phyloP scores from a whole-genome alignment of 2,888 invertebrate genomes.

The Gisinianus flammeolus region DNA sequence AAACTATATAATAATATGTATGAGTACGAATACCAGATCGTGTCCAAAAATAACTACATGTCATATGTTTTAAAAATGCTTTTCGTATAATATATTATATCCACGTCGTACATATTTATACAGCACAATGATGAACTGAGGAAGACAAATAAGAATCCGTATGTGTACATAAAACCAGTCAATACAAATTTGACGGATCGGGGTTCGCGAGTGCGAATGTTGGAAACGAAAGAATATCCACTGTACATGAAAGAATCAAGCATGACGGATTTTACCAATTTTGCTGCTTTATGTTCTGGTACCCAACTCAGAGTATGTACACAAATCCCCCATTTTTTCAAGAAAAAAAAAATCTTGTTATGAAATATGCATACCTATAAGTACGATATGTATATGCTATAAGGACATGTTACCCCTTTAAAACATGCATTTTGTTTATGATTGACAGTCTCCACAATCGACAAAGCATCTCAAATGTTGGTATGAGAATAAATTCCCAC shows the following conservation, averaged over 20 bases:
- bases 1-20: no score
- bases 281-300: slow-evolving; percentile 61
- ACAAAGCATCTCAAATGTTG: slow-evolving; percentile 59
- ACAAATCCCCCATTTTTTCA: no score
- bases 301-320: slow-evolving; percentile 53
- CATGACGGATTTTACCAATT: slow-evolving; percentile 58
- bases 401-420: no score
- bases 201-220: slow-evolving; percentile 27
- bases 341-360: no score
- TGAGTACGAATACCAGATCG: no score
- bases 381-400: no score
- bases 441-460: slow-evolving; percentile 24
- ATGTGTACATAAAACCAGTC: slow-evolving; percentile 26
- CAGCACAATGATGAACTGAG: slow-evolving; percentile 56
- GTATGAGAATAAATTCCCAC: slow-evolving; percentile 54
- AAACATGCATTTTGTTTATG: not conserved
- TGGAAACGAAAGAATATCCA: slow-evolving; percentile 29
- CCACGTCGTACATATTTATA: no score
- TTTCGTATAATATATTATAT: no score
- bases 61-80: no score
- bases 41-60: no score
- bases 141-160: slow-evolving; percentile 13
- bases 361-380: no score
- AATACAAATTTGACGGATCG: slow-evolving; percentile 26
- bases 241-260: slow-evolving; percentile 56